Percentiles rank a stretch among this genome's conserved stretches.
phyloP scores from a whole-genome alignment of 2,797 vertebrate genomes.

The Acanthopagrus latus region DNA sequence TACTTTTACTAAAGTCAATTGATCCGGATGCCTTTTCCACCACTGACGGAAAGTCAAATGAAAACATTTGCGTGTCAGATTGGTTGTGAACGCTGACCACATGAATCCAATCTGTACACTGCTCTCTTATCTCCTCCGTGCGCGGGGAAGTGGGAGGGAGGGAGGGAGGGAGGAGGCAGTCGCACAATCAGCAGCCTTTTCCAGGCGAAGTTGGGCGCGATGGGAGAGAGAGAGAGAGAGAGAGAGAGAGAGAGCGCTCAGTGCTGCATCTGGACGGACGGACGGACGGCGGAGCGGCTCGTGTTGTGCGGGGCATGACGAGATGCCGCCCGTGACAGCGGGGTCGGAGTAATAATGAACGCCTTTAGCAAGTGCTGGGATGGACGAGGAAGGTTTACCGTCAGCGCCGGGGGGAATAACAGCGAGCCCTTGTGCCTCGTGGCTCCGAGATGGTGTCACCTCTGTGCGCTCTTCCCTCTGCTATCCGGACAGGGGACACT shows the following conservation, averaged over 20 bases:
- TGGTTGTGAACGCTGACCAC: background rate
- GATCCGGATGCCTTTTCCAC: no score
- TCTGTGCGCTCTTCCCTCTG: constrained; percentile 62
- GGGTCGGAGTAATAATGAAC: constrained; percentile 49
- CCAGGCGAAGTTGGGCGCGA: constrained; percentile 45
- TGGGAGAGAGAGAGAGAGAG: constrained; percentile 46
- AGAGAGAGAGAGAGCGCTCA: constrained; percentile 49
- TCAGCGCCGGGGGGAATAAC: constrained; percentile 42
- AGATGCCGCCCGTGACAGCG: constrained; percentile 42
- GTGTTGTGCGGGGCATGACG: constrained; percentile 47
- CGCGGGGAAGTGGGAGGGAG: constrained; percentile 50
- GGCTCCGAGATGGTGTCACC: constrained; percentile 76
- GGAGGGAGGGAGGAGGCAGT: constrained; percentile 34
- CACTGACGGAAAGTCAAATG: background rate
- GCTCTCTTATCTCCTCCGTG: constrained; percentile 30
- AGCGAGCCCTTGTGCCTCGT: constrained; percentile 55
- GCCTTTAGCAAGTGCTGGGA: constrained; percentile 54
- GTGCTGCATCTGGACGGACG: constrained; percentile 55
- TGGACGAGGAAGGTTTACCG: constrained; percentile 61
- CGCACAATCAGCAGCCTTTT: constrained; percentile 53
- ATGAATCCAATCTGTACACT: constrained; percentile 1
- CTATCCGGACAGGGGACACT: constrained; percentile 56
- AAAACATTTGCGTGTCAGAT: background rate
- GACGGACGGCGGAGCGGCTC: constrained; percentile 51
- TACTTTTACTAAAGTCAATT: background rate